phyloP scores from a whole-genome alignment of 1,140 invertebrate genomes.

The Hypsibius dujardini region DNA sequence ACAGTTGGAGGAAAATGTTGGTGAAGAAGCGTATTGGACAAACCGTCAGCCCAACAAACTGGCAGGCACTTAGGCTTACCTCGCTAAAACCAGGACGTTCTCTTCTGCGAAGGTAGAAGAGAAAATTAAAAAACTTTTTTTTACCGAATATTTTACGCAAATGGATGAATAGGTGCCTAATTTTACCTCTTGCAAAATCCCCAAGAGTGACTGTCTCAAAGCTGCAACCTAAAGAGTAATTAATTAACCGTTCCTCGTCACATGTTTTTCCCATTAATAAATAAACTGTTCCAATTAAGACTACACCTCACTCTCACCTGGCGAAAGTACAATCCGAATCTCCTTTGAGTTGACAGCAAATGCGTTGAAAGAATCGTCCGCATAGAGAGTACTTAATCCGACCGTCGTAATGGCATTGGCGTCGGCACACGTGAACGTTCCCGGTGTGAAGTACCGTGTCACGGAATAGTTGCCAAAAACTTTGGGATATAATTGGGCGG shows the following conservation, averaged over 20 bases:
- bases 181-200: slow-evolving; percentile 1
- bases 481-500: not conserved
- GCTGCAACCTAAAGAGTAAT: not conserved
- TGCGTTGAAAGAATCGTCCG: not conserved
- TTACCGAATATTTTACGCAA: not conserved
- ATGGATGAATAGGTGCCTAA: not conserved
- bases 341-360: not conserved
- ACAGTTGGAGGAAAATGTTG: too few relatives aligned
- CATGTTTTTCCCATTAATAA: not conserved
- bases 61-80: not conserved
- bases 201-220: not conserved
- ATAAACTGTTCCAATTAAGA: not conserved
- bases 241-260: not conserved
- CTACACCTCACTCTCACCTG: not conserved
- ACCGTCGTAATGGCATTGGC: not conserved
- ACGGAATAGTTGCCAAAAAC: not conserved
- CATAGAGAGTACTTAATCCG: not conserved
- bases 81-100: not conserved
- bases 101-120: not conserved
- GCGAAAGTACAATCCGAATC: not conserved
- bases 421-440: not conserved
- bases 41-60: too few relatives aligned
- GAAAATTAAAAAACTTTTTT: not conserved
- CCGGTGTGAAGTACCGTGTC: slow-evolving; percentile 4
- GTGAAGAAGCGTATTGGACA: too few relatives aligned